These are phyloP conservation scores for Pangasius larnaudii DNA, from an alignment of 2,797 vertebrate genomes.

Conservation along the genomic window DNA sequence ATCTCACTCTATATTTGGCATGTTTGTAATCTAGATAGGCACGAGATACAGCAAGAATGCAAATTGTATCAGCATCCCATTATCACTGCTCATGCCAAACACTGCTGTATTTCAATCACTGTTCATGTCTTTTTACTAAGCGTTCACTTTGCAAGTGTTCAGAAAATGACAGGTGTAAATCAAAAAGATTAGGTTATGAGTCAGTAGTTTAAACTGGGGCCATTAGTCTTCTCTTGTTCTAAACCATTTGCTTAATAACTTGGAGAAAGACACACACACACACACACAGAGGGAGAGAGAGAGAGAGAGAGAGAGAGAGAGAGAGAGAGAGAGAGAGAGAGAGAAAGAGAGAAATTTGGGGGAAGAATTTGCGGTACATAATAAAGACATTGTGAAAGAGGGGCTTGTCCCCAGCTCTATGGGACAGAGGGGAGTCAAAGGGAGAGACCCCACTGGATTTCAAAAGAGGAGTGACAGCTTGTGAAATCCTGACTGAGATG, in stretches of 20 bases:
- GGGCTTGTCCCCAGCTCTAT: slow-evolving; percentile 52
- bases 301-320: background rate
- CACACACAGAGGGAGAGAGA: background rate
- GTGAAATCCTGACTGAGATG: slow-evolving; percentile 83
- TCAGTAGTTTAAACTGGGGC: no score
- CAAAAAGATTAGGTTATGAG: no score
- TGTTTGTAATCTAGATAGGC: slow-evolving; percentile 31
- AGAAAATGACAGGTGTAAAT: no score
- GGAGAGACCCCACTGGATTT: slow-evolving; percentile 66
- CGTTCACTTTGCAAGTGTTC: background rate
- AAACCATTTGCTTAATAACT: background rate
- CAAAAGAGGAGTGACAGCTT: slow-evolving; percentile 75
- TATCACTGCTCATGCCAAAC: slow-evolving; percentile 10
- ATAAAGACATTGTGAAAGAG: slow-evolving; percentile 53
- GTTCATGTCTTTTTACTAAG: slow-evolving; percentile 6
- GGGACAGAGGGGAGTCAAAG: slow-evolving; percentile 55
- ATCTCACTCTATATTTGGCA: slow-evolving; percentile 35
- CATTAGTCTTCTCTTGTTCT: background rate
- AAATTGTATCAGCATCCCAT: slow-evolving; percentile 26
- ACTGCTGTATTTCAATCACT: background rate
- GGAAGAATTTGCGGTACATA: slow-evolving; percentile 45
- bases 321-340: background rate
- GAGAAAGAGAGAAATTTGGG: slow-evolving; percentile 15
- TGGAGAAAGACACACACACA: background rate
- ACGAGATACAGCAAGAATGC: slow-evolving; percentile 34